Conservation (phyloP, 2,113 vertebrate genomes). For the Myotis lucifugus region DNA sequence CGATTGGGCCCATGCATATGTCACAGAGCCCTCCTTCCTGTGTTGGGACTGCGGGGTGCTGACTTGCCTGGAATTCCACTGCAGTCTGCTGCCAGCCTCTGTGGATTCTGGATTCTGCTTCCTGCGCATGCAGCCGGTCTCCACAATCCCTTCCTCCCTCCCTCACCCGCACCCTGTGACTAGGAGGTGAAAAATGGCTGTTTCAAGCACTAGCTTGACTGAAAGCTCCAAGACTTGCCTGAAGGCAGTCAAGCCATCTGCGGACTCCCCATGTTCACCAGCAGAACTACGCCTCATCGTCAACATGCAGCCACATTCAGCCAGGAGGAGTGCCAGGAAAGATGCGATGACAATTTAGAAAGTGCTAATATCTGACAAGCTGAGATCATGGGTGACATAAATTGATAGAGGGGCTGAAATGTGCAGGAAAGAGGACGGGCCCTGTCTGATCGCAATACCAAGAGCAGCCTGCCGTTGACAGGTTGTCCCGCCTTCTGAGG, state of each 20-base stretch:
- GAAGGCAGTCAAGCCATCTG: not conserved
- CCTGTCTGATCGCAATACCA: not conserved
- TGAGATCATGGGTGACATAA: not conserved
- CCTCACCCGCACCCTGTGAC: not conserved
- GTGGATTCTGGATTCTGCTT: not conserved
- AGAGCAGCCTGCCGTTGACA: not conserved
- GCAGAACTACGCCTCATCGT: not conserved
- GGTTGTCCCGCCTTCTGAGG: not conserved
- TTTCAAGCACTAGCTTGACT: not conserved
- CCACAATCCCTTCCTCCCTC: not conserved
- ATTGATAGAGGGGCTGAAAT: not conserved
- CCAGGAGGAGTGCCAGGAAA: not conserved
- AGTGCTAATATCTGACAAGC: conserved; percentile 2
- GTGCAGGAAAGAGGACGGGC: not conserved
- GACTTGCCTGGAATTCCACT: not conserved
- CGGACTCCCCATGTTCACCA: not conserved
- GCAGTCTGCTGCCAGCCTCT: not conserved
- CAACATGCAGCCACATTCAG: not conserved
- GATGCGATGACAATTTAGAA: not conserved
- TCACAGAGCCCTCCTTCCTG: not conserved
- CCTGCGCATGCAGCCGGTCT: not conserved
- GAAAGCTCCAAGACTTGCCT: not conserved
- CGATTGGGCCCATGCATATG: fast-evolving
- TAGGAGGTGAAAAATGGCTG: not conserved
- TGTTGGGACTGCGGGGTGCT: not conserved